These are phyloP conservation scores for Ceratosolen fusciceps DNA, from an alignment of 1,140 invertebrate species.

Conservation along the genomic window DNA sequence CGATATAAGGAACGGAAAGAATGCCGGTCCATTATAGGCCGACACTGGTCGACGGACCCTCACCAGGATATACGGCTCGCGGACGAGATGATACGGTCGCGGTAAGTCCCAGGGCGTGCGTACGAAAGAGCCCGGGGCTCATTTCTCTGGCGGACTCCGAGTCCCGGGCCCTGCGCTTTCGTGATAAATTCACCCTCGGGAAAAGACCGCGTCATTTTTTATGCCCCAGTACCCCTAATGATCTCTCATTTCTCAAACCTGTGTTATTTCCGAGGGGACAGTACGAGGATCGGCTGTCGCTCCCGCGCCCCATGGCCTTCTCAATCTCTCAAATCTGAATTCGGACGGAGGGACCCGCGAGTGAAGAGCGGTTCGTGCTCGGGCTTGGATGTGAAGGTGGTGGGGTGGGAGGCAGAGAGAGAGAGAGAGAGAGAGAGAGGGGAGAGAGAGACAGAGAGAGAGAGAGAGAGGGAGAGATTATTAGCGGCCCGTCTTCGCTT, in stretches of 20 bases:
- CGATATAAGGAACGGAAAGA: constrained; percentile 54
- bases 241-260: constrained; percentile 2
- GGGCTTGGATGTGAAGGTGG: background rate
- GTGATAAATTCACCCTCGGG: background rate
- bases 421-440: constrained; percentile 24
- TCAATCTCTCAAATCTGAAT: too few relatives aligned
- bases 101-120: background rate
- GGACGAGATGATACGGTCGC: constrained; percentile 9
- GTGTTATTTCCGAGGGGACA: background rate
- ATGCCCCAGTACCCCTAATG: background rate
- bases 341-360: background rate
- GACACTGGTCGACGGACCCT: background rate
- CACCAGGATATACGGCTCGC: constrained; percentile 27
- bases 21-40: constrained; percentile 57
- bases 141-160: background rate
- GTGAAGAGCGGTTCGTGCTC: background rate
- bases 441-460: background rate
- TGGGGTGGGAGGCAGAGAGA: background rate
- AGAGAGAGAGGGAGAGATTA: background rate
- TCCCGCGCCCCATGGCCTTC: too few relatives aligned
- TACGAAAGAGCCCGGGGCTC: background rate
- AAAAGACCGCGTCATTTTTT: background rate
- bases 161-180: background rate
- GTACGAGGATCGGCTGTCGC: too few relatives aligned
- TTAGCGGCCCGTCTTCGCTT: background rate